Percentiles rank a stretch among this genome's conserved stretches.
phyloP scores from a whole-genome alignment of 2,888 invertebrate species.

The Hyles lineata region DNA sequence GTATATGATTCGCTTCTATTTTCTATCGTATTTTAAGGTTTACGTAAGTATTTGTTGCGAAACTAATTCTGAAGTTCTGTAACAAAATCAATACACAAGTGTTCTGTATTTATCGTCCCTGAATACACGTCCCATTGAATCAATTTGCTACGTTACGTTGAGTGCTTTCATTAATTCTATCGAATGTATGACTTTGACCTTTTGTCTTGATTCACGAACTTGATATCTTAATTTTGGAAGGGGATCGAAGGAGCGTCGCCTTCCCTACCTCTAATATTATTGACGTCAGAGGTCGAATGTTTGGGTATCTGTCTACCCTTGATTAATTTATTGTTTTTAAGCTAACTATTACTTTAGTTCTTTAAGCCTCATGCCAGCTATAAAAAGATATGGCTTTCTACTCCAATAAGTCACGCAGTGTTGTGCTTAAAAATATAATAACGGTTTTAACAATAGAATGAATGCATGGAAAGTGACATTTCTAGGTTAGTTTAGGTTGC shows the following conservation, averaged over 20 bases:
- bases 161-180: constrained; percentile 34
- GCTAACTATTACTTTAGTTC: neutral
- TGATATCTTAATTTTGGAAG: constrained; percentile 33
- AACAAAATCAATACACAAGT: constrained; percentile 10
- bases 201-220: constrained; percentile 37
- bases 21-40: neutral
- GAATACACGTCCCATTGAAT: constrained; percentile 2
- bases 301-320: constrained; percentile 10
- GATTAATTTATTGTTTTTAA: neutral
- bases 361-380: neutral
- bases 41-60: neutral
- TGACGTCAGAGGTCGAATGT: constrained; percentile 37
- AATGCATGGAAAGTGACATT: too few species aligned
- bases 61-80: constrained; percentile 6
- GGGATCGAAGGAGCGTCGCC: neutral
- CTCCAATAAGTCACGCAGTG: too few species aligned
- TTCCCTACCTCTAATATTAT: neutral
- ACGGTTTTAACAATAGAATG: neutral
- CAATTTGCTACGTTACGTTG: constrained; percentile 23
- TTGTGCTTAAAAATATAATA: neutral
- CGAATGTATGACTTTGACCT: constrained; percentile 38
- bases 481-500: too few species aligned
- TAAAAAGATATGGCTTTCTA: neutral
- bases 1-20: too few species aligned
- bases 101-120: constrained; percentile 10